phyloP scores from a whole-genome alignment of 2,113 vertebrate genomes.

The Entelurus aequoreus region DNA sequence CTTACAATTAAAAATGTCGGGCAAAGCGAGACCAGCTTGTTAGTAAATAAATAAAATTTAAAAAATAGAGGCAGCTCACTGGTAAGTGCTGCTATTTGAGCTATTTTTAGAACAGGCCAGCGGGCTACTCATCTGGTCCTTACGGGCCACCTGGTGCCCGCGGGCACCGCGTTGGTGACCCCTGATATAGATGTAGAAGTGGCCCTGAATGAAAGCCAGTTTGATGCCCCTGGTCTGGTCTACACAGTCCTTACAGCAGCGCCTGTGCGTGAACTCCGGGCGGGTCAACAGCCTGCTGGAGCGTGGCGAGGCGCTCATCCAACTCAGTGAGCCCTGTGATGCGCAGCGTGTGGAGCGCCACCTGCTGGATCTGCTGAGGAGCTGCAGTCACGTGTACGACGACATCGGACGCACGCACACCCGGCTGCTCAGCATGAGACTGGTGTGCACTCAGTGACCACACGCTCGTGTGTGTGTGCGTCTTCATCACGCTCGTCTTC shows the following conservation, averaged over 20 bases:
- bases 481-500: not conserved
- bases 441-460: slow-evolving; percentile 58
- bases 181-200: no score
- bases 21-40: no score
- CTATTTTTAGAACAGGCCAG: no score
- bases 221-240: no score
- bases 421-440: slow-evolving; percentile 78
- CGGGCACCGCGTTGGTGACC: no score
- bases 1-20: no score
- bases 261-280: slow-evolving; percentile 65
- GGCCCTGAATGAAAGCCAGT: no score
- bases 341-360: slow-evolving; percentile 64
- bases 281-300: slow-evolving; percentile 69
- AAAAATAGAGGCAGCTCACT: no score
- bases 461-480: not conserved
- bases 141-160: no score
- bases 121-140: no score
- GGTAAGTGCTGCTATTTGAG: no score
- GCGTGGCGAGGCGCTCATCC: slow-evolving; percentile 72
- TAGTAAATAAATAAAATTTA: no score
- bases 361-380: slow-evolving; percentile 69
- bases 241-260: slow-evolving; percentile 72
- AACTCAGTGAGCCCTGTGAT: slow-evolving; percentile 60
- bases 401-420: slow-evolving; percentile 71
- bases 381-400: slow-evolving; percentile 68